Base-by-base conservation (phyloP, 1,140 invertebrate genomes). In the Medauroidea extradentata region DNA sequence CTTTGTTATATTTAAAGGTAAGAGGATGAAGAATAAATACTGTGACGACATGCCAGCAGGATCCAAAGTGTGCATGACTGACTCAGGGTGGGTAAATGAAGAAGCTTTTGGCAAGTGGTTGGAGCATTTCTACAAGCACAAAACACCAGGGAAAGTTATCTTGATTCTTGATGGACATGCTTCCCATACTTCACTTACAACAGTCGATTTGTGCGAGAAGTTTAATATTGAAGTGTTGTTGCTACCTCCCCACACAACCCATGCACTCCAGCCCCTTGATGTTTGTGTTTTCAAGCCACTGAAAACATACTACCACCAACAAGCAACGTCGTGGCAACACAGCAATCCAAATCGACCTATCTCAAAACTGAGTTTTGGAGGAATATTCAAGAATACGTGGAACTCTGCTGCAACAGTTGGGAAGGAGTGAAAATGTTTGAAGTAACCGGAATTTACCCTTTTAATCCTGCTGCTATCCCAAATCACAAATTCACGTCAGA, bases 181-280 rank as follows among this genome's bases (percentile, higher is more conserved):
- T 50, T 50, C 1, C 13, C 27, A 14, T 18, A 3, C 27, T 14
- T 50, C 14, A 34, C n/a, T n/a, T n/a, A n/a, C 29, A 34, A 34
- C 29, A 34, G 4, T 11, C 4, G 29, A 34, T 34, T 34, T 34
- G 4, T 34, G 29, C 29, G 29, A 34, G 29, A 34, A 34, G 29
- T 11, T 34, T 64, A 59, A 73, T 39, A 61, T 75, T 14, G 65
- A 67, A 57, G 57, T 76, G 27, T 29, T 74, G n/a, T 73, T 67
- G 50, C 62, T 74, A 56, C 68, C 69, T 9, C 70, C 69, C 51
- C 71, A 76, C 46, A 71, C 64, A 18, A 75, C 75, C 14, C 67
- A 71, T 55, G 63, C 60, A 52, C 54, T 73, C 4, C 70, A 75
- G 63, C 69, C 72, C 16, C 57, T 75, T 23, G 70, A 75, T 51